Evolutionary conservation across 2,113 vertebrate genomes (phyloP), one percentile per base, ranked within the genome.

Genomic region (Struthidea cinerea): DNA sequence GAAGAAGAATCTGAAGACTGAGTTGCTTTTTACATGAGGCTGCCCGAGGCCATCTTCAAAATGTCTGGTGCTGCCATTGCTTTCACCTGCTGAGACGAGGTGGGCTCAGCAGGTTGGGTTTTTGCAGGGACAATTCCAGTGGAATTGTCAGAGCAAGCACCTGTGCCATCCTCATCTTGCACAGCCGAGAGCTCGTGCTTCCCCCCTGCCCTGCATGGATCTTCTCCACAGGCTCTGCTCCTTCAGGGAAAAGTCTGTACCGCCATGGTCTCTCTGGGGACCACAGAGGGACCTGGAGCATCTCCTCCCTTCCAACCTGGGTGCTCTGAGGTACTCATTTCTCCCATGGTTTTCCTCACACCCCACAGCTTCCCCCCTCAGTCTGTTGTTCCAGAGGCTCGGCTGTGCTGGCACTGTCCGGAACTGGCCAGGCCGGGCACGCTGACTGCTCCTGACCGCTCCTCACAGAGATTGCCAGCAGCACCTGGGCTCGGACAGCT

Each of bases 401-500:
- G 2, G 42, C 32, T 49, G 50, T 26, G 27, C 23, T 28, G 53
- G 47, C 49, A 16, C 30, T 9, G n/a, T 16, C 6, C 13, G 4
- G n/a, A 42, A 5, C 5, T 3, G 6, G 39, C 46, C 1, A 1
- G 17, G 44, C 16, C 3, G 5, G 52, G 57, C 39, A 3, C 0
- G n/a, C n/a, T n/a, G n/a, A n/a, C n/a, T n/a, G n/a, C n/a, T n/a
- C n/a, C 3, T 14, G 8, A 9, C 2, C 3, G 15, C n/a, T 26
- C 18, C 13, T 90, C 59, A 8, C 22, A 8, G 65, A 7, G 37
- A 6, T 8, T 56, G 16, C 41, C 0, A 0, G 41, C 64, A 4
- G 10, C 6, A 1, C 44, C 35, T 23, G 47, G 32, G 39, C 24
- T 15, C 0, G 0, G 26, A 5, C 5, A 33, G 24, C 24, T 2